A percentile compares a stretch with the other conserved stretches of the same genome.
Conservation (phyloP, 1,140 invertebrate species). For the Euura lappo region DNA sequence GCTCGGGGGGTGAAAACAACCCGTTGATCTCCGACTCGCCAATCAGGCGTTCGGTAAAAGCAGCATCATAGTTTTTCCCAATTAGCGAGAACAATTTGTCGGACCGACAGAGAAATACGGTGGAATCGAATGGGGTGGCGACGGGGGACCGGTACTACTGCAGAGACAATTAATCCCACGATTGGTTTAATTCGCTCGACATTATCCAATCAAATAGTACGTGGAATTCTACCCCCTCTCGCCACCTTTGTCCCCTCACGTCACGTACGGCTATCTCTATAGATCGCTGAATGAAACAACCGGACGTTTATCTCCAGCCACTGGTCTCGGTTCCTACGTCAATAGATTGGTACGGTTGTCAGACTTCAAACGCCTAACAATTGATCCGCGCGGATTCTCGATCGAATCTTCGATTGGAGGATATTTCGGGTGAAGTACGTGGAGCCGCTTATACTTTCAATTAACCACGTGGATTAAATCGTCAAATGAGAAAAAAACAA, state of each 20-base stretch:
- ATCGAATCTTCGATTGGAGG: too few species aligned
- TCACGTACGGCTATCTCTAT: slow-evolving; percentile 9
- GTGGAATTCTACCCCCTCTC: slow-evolving; percentile 24
- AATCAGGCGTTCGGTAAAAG: not conserved
- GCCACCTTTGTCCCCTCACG: not conserved
- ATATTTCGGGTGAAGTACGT: too few species aligned
- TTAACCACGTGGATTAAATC: not conserved
- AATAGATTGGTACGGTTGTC: too few species aligned
- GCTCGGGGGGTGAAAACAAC: too few species aligned
- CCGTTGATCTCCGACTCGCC: too few species aligned
- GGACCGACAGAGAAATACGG: slow-evolving; percentile 31
- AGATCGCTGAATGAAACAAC: slow-evolving; percentile 39
- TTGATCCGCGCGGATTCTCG: too few species aligned
- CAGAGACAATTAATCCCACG: slow-evolving; percentile 48
- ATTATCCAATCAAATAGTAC: slow-evolving; percentile 42
- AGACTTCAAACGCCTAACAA: too few species aligned
- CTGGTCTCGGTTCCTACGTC: too few species aligned
- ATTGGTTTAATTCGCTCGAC: slow-evolving; percentile 50
- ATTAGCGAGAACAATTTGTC: slow-evolving; percentile 46
- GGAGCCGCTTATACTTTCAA: not conserved
- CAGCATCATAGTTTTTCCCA: slow-evolving; percentile 34
- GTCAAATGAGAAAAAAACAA: not conserved
- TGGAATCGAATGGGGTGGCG: not conserved
- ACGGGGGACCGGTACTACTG: not conserved
- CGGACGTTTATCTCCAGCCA: slow-evolving; percentile 22